Base-by-base conservation (phyloP, 1,140 invertebrate genomes). In the Bombus cullumanus region DNA sequence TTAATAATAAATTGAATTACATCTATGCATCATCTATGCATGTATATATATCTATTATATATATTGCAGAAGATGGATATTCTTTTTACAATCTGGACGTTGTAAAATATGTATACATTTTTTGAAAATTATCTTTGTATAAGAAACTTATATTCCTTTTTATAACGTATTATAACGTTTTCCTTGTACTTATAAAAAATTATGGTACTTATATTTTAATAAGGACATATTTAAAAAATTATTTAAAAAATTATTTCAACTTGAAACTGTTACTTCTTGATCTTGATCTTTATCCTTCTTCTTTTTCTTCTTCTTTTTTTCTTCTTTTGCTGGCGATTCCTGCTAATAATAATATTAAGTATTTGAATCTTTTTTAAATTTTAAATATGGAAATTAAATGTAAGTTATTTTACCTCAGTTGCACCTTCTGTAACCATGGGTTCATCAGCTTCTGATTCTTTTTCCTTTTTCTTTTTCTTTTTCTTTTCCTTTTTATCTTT, bases 231-330 rank as follows among this genome's bases (percentile, higher is more conserved):
- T 62, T 64, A 39, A 22, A 68, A 47, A 83, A 43, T n/a, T 22
- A 31, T 78, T 62, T 69, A 22, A 18, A 68, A 47, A 83, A 43
- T n/a, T 77, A 28, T 57, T 69, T 78, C 87, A 89, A 81, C 75
- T 88, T 9, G 75, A 72, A 53, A 15, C 1, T 66, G 88, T 62
- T 76, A 92, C 87, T 86, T 95, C 93, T 92, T 94, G 95, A 57
- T 96, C 96, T 92, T 96, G 96, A 83, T 96, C 95, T 93, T 97
- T 96, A 83, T 96, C 95, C 93, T 97, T 97, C 92, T 97, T 97
- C 94, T 97, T 97, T 94, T 97, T 97, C 92, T 97, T 97, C 94
- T 97, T 97, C 94, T 97, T 97, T 92, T 97, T 97, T 82, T 97
- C 96, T 94, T 97, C 97, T 87, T 96, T 95, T 71, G 89, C 93